Percentiles rank a stretch among this genome's conserved stretches.
Evolutionary conservation across 1,140 invertebrate genomes (phyloP).

Genomic region (Battus philenor): DNA sequence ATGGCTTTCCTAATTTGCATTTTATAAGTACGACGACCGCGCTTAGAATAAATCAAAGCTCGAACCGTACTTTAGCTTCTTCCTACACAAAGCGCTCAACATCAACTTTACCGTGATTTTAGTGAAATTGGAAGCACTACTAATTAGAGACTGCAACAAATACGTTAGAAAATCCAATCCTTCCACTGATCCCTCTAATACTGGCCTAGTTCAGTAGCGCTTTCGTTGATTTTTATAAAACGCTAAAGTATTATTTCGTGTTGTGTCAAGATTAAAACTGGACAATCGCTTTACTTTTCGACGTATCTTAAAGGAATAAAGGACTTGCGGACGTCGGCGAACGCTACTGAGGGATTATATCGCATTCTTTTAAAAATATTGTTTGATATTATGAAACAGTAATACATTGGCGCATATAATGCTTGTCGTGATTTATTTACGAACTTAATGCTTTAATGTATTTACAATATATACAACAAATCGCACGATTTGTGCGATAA

Average conservation of each 20-base stretch:
- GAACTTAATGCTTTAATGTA: no score
- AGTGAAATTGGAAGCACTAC: no score
- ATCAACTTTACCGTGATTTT: no score
- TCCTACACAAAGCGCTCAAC: background rate
- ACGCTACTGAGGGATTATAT: background rate
- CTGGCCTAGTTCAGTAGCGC: background rate
- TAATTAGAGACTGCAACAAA: no score
- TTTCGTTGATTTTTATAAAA: background rate
- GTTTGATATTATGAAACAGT: no score
- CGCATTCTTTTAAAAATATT: no score
- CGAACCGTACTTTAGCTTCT: slow-evolving; percentile 9
- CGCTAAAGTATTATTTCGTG: slow-evolving; percentile 6
- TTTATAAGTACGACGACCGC: slow-evolving; percentile 14
- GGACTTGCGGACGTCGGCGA: slow-evolving; percentile 1
- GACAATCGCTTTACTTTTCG: background rate
- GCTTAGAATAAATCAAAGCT: slow-evolving; percentile 16
- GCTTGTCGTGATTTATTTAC: no score
- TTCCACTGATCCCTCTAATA: background rate
- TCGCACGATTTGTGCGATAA: no score
- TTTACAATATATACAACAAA: no score
- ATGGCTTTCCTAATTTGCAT: slow-evolving; percentile 17
- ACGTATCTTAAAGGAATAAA: slow-evolving; percentile 1
- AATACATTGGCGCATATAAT: no score
- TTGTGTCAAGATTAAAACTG: slow-evolving; percentile 1
- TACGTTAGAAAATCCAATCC: no score